Evolutionary conservation across 2,888 invertebrate species (phyloP).

Genomic region (Parnassius glacialis): DNA sequence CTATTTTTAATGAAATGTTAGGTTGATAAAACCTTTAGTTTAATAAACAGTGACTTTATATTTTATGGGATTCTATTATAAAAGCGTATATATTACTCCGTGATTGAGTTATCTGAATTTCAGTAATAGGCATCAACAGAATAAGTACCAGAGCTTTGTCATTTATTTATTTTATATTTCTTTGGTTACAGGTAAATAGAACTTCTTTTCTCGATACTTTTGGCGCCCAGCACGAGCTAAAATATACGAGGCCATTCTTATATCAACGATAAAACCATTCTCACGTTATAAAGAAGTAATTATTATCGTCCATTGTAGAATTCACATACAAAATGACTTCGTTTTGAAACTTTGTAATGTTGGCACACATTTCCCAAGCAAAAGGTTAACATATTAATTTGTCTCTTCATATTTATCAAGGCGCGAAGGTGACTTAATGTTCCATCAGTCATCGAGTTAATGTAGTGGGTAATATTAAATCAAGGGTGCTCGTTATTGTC

Average conservation of each 20-base stretch:
- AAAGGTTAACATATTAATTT: constrained; percentile 65
- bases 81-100: too few relatives aligned
- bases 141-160: too few relatives aligned
- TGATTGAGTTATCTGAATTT: too few relatives aligned
- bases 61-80: too few relatives aligned
- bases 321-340: constrained; percentile 35
- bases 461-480: constrained; percentile 17
- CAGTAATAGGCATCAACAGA: too few relatives aligned
- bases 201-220: neutral
- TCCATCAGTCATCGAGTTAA: constrained; percentile 16
- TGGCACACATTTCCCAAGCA: constrained; percentile 51
- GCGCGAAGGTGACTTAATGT: constrained; percentile 9
- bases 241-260: constrained; percentile 16
- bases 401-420: constrained; percentile 28
- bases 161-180: neutral
- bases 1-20: too few relatives aligned
- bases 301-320: constrained; percentile 32
- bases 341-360: constrained; percentile 50
- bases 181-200: constrained; percentile 20
- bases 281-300: constrained; percentile 26
- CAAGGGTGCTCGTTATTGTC: constrained; percentile 10
- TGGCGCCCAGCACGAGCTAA: constrained; percentile 16
- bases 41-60: too few relatives aligned
- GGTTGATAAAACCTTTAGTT: too few relatives aligned
- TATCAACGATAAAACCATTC: constrained; percentile 21